Percentiles rank a stretch among this genome's conserved stretches.
phyloP scores from a whole-genome alignment of 2,797 vertebrate genomes.

The Anolis apletophallus region DNA sequence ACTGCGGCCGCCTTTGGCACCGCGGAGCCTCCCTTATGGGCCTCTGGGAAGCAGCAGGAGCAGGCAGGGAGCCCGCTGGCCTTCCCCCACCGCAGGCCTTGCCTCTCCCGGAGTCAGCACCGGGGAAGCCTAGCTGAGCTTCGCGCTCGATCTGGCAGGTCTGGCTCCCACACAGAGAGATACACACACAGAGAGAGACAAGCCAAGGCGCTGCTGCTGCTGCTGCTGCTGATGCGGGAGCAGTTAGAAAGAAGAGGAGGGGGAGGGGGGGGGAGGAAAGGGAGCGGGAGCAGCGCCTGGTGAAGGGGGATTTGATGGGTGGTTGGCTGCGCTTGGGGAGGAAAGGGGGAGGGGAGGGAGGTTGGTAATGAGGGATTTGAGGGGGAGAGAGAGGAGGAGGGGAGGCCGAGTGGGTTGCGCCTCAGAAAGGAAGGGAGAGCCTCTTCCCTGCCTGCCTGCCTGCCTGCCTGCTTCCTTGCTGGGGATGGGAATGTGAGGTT shows the following conservation, averaged over 20 bases:
- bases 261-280: conserved; percentile 19
- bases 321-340: conserved; percentile 33
- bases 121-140: conserved; percentile 33
- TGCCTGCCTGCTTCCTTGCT: neutral
- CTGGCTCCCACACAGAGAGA: conserved; percentile 8
- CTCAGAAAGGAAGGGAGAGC: conserved; percentile 16
- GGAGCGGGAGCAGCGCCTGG: conserved; percentile 54
- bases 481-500: conserved; percentile 35
- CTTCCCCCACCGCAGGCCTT: conserved; percentile 29
- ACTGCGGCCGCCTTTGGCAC: conserved; percentile 46
- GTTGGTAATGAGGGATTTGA: conserved; percentile 52
- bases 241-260: conserved; percentile 9
- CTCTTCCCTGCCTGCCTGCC: conserved; percentile 13
- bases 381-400: conserved; percentile 24
- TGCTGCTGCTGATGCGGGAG: conserved; percentile 63
- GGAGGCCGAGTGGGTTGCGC: conserved; percentile 44
- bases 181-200: conserved; percentile 9
- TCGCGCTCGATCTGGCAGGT: conserved; percentile 51
- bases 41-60: conserved; percentile 61
- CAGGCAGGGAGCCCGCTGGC: conserved; percentile 49
- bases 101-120: conserved; percentile 56
- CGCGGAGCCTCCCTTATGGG: conserved; percentile 61
- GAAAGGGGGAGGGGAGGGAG: neutral
- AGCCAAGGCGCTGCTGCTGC: conserved; percentile 51
- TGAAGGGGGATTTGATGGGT: conserved; percentile 46